phyloP scores from a whole-genome alignment of 2,113 vertebrate species.

The Hucho hucho region DNA sequence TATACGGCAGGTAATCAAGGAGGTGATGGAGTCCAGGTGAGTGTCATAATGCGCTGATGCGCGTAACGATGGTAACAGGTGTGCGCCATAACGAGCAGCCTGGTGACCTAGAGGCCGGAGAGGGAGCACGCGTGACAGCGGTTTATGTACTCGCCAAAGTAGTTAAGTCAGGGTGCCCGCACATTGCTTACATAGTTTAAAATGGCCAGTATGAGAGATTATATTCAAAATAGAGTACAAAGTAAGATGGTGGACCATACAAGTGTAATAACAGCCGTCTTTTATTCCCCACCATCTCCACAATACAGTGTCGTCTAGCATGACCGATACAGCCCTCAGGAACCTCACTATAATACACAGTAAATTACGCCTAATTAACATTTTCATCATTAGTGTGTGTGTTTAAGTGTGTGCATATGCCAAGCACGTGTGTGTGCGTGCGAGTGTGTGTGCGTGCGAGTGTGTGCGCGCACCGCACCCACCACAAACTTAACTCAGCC shows the following conservation, averaged over 20 bases:
- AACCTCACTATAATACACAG: constrained; percentile 51
- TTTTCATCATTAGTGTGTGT: constrained; percentile 40
- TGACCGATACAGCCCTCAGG: constrained; percentile 63
- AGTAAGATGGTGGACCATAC: not conserved
- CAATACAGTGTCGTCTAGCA: constrained; percentile 1
- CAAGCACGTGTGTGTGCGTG: not conserved
- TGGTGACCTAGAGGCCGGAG: no score
- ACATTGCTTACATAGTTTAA: no score
- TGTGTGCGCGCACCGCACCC: no score
- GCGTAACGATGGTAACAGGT: no score
- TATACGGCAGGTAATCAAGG: no score
- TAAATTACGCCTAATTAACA: constrained; percentile 68
- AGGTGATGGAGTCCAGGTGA: no score
- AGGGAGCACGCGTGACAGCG: no score
- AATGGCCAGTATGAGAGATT: no score
- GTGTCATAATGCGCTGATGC: no score
- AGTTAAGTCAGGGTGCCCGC: no score
- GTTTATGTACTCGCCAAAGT: no score
- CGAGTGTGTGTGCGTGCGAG: not conserved
- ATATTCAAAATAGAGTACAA: not conserved
- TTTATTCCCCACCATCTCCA: not conserved
- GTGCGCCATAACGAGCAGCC: no score
- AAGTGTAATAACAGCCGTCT: not conserved
- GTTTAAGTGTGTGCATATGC: constrained; percentile 19
- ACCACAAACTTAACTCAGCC: not conserved